A percentile compares a stretch with the other conserved stretches of the same genome.
phyloP scores from a whole-genome alignment of 2,888 invertebrate species.

The Drosophila borborema region DNA sequence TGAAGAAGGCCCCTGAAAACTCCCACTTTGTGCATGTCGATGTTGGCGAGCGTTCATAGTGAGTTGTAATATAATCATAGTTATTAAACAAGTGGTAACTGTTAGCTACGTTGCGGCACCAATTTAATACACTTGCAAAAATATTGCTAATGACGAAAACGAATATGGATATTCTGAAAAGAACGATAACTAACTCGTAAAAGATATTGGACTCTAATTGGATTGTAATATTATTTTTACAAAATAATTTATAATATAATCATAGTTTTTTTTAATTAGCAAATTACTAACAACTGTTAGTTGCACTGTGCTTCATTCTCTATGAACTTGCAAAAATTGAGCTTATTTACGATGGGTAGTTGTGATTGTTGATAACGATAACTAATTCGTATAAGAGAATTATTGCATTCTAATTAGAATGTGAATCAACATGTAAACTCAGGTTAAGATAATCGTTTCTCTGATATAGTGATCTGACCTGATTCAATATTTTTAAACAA shows the following conservation, averaged over 20 bases:
- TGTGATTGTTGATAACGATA: neutral
- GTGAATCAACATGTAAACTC: too few species aligned
- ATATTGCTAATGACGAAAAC: neutral
- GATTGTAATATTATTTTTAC: too few species aligned
- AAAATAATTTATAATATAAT: too few species aligned
- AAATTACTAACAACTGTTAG: too few species aligned
- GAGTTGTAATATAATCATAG: constrained; percentile 84
- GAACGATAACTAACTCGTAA: neutral
- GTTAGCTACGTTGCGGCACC: neutral
- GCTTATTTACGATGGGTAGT: too few species aligned
- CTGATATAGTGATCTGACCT: neutral
- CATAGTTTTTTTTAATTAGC: too few species aligned
- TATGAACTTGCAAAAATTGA: too few species aligned
- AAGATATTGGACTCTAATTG: neutral
- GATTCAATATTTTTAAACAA: neutral
- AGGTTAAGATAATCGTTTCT: too few species aligned
- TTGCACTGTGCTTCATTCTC: too few species aligned
- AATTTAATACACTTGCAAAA: neutral
- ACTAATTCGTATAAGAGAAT: neutral
- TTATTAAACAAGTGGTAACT: neutral
- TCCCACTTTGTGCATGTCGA: constrained; percentile 91
- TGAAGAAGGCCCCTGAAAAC: constrained; percentile 88
- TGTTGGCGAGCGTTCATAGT: constrained; percentile 92
- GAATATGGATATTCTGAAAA: neutral
- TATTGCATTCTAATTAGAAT: neutral